A percentile compares a stretch with the other conserved stretches of the same genome.
Evolutionary conservation across 1,140 invertebrate species (phyloP).

Genomic region (Lamellibrachia luymesi): DNA sequence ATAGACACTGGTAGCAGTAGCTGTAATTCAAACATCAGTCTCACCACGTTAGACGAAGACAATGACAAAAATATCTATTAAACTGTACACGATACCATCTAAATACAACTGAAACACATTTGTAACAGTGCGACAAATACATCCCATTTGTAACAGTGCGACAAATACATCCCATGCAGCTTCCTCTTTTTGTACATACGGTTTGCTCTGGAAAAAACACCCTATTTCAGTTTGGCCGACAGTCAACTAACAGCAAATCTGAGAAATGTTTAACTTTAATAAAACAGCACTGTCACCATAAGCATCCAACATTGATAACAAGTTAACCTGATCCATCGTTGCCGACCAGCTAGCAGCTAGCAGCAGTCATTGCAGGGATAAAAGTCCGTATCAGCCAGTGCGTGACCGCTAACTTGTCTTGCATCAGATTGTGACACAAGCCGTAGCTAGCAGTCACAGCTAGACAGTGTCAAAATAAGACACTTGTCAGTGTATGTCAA

Average conservation of each 20-base stretch:
- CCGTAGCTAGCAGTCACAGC: too few relatives aligned
- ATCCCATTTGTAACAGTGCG: neutral
- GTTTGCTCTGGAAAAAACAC: neutral
- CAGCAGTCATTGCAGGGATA: neutral
- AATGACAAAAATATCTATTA: constrained; percentile 6
- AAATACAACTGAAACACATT: neutral
- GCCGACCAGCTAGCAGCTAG: neutral
- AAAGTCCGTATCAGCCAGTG: neutral
- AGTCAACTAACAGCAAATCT: neutral
- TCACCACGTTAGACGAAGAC: neutral
- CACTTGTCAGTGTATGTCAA: too few relatives aligned
- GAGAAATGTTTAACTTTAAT: constrained; percentile 1
- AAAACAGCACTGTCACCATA: constrained; percentile 4
- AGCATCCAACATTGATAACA: constrained; percentile 1
- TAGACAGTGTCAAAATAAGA: too few relatives aligned
- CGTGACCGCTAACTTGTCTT: neutral
- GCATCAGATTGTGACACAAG: too few relatives aligned
- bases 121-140: neutral
- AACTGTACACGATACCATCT: neutral
- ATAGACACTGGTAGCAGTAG: neutral
- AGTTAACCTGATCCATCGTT: neutral
- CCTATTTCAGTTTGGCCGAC: neutral
- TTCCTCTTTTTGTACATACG: constrained; percentile 5
- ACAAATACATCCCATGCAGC: neutral
- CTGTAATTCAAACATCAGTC: neutral